phyloP scores from a whole-genome alignment of 1,140 invertebrate species.

The Chionoecetes opilio region DNA sequence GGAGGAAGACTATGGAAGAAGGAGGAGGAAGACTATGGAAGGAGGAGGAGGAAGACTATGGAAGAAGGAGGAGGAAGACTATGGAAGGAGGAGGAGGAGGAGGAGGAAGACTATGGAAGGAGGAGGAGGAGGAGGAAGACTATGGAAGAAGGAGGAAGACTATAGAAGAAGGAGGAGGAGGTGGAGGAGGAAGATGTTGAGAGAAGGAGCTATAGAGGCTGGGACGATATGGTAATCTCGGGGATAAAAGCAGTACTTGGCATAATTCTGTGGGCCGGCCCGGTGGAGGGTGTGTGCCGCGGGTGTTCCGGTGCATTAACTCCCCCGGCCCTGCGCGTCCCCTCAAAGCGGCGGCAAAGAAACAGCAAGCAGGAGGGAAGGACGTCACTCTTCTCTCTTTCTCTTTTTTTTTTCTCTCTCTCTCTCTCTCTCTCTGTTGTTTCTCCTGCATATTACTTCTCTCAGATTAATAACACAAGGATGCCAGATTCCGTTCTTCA shows the following conservation, averaged over 20 bases:
- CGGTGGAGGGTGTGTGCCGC: background rate
- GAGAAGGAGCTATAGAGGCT: background rate
- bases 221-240: conserved; percentile 54
- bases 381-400: background rate
- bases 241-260: conserved; percentile 61
- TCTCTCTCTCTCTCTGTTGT: too few relatives aligned
- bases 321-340: background rate
- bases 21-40: background rate
- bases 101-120: background rate
- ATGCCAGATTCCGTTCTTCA: too few relatives aligned
- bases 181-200: background rate
- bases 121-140: background rate
- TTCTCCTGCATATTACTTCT: too few relatives aligned
- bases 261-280: background rate
- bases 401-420: too few relatives aligned
- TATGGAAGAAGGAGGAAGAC: background rate
- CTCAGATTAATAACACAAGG: too few relatives aligned
- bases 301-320: conserved; percentile 45
- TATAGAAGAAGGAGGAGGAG: background rate
- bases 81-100: background rate
- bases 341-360: background rate
- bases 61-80: background rate
- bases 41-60: background rate
- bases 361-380: background rate
- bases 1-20: background rate